These are phyloP conservation scores for Cepaea nemoralis DNA, from an alignment of 1,140 invertebrate species.

Conservation along the genomic window DNA sequence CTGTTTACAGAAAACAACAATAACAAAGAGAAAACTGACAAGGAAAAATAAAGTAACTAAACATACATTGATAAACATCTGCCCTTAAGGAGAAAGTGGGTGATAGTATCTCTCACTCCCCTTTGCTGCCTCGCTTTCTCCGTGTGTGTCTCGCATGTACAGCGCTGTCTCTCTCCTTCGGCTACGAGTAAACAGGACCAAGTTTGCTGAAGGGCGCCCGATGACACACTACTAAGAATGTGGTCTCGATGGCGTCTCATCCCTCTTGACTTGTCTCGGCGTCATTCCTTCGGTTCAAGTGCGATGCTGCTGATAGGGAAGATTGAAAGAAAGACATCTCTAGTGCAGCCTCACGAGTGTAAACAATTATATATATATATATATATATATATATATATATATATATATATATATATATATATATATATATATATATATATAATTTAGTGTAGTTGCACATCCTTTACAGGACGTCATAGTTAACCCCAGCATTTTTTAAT, in stretches of 20 bases:
- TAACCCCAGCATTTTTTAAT: too few species aligned
- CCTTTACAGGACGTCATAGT: too few species aligned
- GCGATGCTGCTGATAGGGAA: neutral
- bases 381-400: too few species aligned
- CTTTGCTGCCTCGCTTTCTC: too few species aligned
- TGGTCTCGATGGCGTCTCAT: neutral
- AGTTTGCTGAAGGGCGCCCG: neutral
- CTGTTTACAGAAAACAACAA: neutral
- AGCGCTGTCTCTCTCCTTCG: neutral
- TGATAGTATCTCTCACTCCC: neutral
- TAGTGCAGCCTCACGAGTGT: too few species aligned
- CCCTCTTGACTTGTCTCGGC: neutral
- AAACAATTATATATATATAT: too few species aligned
- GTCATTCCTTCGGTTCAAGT: neutral
- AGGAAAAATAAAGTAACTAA: neutral
- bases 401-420: too few species aligned
- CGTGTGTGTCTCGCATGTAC: too few species aligned
- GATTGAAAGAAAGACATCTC: too few species aligned
- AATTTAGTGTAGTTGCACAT: too few species aligned
- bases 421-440: too few species aligned
- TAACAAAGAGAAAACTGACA: neutral
- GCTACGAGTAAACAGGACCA: neutral
- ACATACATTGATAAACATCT: neutral
- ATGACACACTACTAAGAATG: neutral
- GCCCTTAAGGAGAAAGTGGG: neutral